Evolutionary conservation across 2,113 vertebrate genomes (phyloP), one percentile per base, ranked within the genome.

Genomic region (Piaya cayana): DNA sequence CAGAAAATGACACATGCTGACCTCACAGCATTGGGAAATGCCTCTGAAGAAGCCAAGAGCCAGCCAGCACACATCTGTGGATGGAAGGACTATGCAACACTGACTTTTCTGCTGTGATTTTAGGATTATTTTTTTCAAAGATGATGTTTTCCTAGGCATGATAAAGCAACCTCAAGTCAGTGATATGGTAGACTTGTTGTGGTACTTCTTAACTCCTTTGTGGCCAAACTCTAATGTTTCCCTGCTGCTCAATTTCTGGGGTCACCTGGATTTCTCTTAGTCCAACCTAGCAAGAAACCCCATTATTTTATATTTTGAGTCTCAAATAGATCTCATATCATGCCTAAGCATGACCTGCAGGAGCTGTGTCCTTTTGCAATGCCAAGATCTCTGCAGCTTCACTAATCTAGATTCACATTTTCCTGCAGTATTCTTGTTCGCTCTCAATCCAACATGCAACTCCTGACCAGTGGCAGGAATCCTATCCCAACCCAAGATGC

Each of bases 401-500:
- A 29, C 36, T 37, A 15, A 15, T 1, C 15, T 3, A 32, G 2
- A 20, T 8, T 64, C 39, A 10, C 13, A 67, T 32, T 43, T 12
- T 34, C 37, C 62, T 32, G 8, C 42, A 36, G 25, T 0, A 10
- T 1, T 13, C 47, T 29, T 32, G 25, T 7, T 77, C 77, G 0
- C n/a, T 21, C 37, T 12, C 53, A 16, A 12, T 3, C 5, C 1
- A 8, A 8, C 2, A 39, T 12, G 56, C 47, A 8, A 1, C 50
- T 64, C 30, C 70, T 30, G 37, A 23, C 8, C 29, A 8, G 3
- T 0, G 21, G 7, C 23, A 63, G n/a, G 25, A 11, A 2, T 12
- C 75, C 3, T 3, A 63, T 4, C 70, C 56, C 80, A 56, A 1
- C 45, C 70, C 36, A 7, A 34, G 23, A 1, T 9, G 12, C 42